Evolutionary conservation across 2,888 invertebrate species (phyloP), one percentile per base, ranked within the genome.

Genomic region (Ariolimax columbianus): DNA sequence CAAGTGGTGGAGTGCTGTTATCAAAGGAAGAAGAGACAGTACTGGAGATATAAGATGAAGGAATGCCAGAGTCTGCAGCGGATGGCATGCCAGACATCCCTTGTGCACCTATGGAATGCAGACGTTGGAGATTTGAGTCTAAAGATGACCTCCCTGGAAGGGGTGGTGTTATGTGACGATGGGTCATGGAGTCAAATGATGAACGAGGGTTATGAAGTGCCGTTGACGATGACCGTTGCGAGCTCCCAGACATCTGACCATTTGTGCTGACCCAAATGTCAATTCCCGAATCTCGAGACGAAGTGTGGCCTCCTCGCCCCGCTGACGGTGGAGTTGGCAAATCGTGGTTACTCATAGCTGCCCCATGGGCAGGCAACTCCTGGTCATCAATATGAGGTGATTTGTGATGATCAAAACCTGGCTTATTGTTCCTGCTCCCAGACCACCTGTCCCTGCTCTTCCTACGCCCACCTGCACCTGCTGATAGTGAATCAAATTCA

Each of bases 211-310:
- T 79, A 9, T 70, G 11, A 11, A 84, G 36, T 40, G 72, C 79
- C 38, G 83, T 43, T 17, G 82, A 36, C 38, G 77, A 19, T 6
- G 77, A 75, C 0, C 79, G 70, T 23, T 79, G 43, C 17, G 85
- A 85, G 26, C 77, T 85, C 14, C 86, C 86, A 33, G 85, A 84
- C 63, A 86, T 75, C 83, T 87, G 87, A 1, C 86, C 86, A 51
- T 86, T 86, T 43, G 84, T 86, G 75, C 68, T 86, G 80, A 87
- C 85, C 87, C 87, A 87, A 14, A 87, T 82, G 40, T 87, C 85
- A 77, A 86, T 86, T 23, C 86, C 84, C 2, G 87, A 86, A 68
- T 86, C 77, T 81, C 75, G 77, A 68, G 51, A 81, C 23, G 40
- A 63, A 4, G 63, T 63, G 40, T 51, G 72, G 14, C 68, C 75